Conservation (phyloP, 2,888 invertebrate genomes). For the Drosophila tripunctata region DNA sequence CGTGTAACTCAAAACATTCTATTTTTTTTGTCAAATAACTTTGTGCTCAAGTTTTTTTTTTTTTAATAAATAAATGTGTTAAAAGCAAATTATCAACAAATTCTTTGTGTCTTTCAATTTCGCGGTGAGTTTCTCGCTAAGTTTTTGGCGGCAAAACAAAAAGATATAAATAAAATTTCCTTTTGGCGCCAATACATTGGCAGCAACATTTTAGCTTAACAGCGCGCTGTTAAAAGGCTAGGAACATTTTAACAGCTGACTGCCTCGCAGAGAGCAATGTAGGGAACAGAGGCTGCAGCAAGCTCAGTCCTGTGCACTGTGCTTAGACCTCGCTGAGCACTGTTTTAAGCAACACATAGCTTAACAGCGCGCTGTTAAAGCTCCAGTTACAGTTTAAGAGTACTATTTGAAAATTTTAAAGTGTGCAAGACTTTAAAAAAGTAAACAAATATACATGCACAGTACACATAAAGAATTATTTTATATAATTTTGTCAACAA, state of each 20-base stretch:
- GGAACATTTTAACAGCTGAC: slow-evolving; percentile 16
- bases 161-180: slow-evolving; percentile 8
- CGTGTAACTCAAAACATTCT: slow-evolving; percentile 47
- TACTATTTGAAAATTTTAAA: too few species aligned
- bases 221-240: slow-evolving; percentile 29
- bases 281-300: too few species aligned
- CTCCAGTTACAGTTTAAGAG: too few species aligned
- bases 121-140: slow-evolving; percentile 58
- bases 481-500: too few species aligned
- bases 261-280: too few species aligned
- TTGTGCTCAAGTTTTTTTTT: slow-evolving; percentile 32
- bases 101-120: slow-evolving; percentile 44
- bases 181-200: slow-evolving; percentile 45
- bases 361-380: too few species aligned
- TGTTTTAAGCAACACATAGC: too few species aligned
- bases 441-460: too few species aligned
- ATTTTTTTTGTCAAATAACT: slow-evolving; percentile 34
- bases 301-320: too few species aligned
- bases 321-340: too few species aligned
- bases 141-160: slow-evolving; percentile 68
- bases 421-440: too few species aligned
- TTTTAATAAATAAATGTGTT: slow-evolving; percentile 52
- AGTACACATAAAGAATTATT: too few species aligned
- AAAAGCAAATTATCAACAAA: slow-evolving; percentile 16
- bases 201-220: slow-evolving; percentile 36